Evolutionary conservation across 2,797 vertebrate species (phyloP), one percentile per base, ranked within the genome.

Genomic region (Spizella passerina): DNA sequence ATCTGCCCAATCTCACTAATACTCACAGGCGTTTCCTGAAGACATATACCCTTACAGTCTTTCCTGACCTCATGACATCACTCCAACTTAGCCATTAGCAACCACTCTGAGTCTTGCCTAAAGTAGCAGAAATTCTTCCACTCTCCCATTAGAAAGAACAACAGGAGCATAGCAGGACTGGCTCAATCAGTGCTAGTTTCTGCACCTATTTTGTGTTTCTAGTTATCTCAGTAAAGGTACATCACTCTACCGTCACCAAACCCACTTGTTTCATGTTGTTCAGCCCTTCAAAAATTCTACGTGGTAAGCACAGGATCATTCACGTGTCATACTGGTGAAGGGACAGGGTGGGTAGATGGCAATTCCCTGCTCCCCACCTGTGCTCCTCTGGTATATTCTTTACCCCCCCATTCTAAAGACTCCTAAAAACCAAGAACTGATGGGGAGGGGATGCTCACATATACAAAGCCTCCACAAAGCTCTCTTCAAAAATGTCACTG

Each of bases 331-430:
- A 6, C 18, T 44, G 16, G 15, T 30, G 32, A 66, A 30, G 26
- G 56, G 41, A 59, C 13, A 34, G 6, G 1, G 16, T 7, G 7
- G 6, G 14, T 2, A 27, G 12, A 12, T 1, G 2, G 23, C 1
- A 3, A 52, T 3, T 66, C 32, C 73, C 12, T 23, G 20, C 34
- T 43, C 30, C 22, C 17, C 24, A 43, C 30, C 27, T 82, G 26
- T 16, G 14, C 21, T 71, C 12, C 39, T 53, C 61, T n/a, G 17
- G 23, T 41, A 65, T 8, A 38, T 41, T 70, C 24, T 39, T 44
- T 19, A 79, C 12, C 5, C 2, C 2, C 2, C 7, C 47, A 8
- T 39, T 47, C 36, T 55, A 47, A 56, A 56, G 59, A 16, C 7
- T 55, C 12, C 17, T 26, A 21, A 47, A 46, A 68, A 5, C 4